These are phyloP conservation scores for Cherax quadricarinatus DNA, from an alignment of 1,140 invertebrate species.

Conservation along the genomic window DNA sequence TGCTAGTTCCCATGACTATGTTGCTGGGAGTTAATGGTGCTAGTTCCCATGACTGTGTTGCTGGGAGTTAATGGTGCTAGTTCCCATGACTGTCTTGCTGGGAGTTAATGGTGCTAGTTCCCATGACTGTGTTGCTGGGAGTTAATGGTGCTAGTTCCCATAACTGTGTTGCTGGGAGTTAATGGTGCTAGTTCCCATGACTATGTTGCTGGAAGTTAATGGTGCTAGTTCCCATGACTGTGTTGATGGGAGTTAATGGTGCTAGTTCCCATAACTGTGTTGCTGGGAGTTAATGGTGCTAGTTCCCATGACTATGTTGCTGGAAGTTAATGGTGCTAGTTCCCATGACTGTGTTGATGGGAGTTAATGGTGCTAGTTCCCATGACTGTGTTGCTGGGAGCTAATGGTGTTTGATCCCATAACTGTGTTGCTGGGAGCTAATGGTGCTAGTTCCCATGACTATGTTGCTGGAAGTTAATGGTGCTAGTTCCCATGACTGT, in stretches of 20 bases:
- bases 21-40: conserved; percentile 31
- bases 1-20: conserved; percentile 51
- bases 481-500: conserved; percentile 58
- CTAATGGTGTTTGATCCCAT: conserved; percentile 57
- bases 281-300: conserved; percentile 45
- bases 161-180: conserved; percentile 34
- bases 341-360: conserved; percentile 45
- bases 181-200: conserved; percentile 60
- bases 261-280: conserved; percentile 47
- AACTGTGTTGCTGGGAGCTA: conserved; percentile 31
- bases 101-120: conserved; percentile 54
- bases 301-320: conserved; percentile 50
- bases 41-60: conserved; percentile 57
- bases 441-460: conserved; percentile 58
- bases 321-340: conserved; percentile 38
- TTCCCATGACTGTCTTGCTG: conserved; percentile 47
- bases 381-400: conserved; percentile 33
- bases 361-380: conserved; percentile 56
- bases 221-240: conserved; percentile 56
- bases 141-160: conserved; percentile 58
- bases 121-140: conserved; percentile 32
- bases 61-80: conserved; percentile 43
- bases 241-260: conserved; percentile 40
- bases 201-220: conserved; percentile 38
- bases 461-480: conserved; percentile 24